These are phyloP conservation scores for Cerceris rybyensis DNA, from an alignment of 2,888 invertebrate species.

Conservation along the genomic window DNA sequence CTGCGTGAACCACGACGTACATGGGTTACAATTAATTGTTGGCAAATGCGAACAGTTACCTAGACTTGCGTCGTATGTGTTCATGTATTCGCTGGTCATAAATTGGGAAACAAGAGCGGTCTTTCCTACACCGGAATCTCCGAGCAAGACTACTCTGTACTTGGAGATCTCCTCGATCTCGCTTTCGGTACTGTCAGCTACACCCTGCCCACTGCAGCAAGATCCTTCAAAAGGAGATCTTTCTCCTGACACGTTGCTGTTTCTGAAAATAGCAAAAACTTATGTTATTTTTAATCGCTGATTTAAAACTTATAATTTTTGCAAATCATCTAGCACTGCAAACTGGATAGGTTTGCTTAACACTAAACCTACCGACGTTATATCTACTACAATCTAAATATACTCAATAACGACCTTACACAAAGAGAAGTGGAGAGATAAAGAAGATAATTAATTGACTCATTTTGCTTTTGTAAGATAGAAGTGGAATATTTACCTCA, in stretches of 20 bases:
- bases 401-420: too few species aligned
- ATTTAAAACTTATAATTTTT: not conserved
- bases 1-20: not conserved
- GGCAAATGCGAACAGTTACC: constrained; percentile 83
- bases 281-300: not conserved
- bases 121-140: constrained; percentile 94
- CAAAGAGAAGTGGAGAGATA: too few species aligned
- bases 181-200: constrained; percentile 83
- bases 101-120: constrained; percentile 95
- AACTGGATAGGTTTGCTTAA: too few species aligned
- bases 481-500: too few species aligned
- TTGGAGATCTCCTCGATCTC: constrained; percentile 88
- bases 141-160: constrained; percentile 92
- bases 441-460: too few species aligned
- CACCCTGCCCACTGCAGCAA: constrained; percentile 90
- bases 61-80: constrained; percentile 95
- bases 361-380: too few species aligned
- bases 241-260: constrained; percentile 87
- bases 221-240: constrained; percentile 94
- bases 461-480: too few species aligned
- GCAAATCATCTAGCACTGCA: too few species aligned
- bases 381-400: too few species aligned
- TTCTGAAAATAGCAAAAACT: constrained; percentile 82
- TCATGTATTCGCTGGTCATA: constrained; percentile 98
- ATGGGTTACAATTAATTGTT: not conserved